Conservation (phyloP, 2,113 vertebrate genomes). For the Dascyllus trimaculatus region DNA sequence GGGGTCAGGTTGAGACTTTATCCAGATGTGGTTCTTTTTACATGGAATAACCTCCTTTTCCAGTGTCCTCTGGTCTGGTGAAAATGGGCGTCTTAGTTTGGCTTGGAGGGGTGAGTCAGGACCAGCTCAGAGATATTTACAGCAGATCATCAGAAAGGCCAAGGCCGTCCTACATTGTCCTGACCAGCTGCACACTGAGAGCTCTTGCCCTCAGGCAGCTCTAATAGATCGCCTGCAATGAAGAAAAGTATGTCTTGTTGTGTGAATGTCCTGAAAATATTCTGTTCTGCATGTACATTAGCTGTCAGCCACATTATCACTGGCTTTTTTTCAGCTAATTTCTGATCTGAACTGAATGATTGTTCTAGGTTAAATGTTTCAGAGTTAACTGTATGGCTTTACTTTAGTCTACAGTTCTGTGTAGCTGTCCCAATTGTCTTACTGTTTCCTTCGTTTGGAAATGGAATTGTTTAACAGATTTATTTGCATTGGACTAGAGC, state of each 20-base stretch:
- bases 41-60: background rate
- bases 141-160: conserved; percentile 61
- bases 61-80: background rate
- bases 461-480: background rate
- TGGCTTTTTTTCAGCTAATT: too few relatives aligned
- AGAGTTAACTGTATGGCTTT: background rate
- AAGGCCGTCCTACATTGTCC: conserved; percentile 56
- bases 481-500: background rate
- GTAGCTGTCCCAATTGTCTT: background rate
- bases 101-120: conserved; percentile 56
- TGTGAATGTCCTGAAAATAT: too few relatives aligned
- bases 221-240: background rate
- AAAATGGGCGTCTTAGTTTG: conserved; percentile 21
- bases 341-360: background rate
- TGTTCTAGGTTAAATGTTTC: background rate
- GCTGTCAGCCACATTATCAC: background rate
- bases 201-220: conserved; percentile 14
- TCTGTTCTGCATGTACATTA: background rate
- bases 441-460: background rate
- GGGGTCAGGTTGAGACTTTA: too few relatives aligned
- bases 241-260: background rate
- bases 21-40: too few relatives aligned
- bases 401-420: conserved; percentile 3
- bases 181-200: conserved; percentile 10
- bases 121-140: conserved; percentile 67